Percentiles rank a stretch among this genome's conserved stretches.
phyloP scores from a whole-genome alignment of 2,888 invertebrate species.

The Serripes groenlandicus region DNA sequence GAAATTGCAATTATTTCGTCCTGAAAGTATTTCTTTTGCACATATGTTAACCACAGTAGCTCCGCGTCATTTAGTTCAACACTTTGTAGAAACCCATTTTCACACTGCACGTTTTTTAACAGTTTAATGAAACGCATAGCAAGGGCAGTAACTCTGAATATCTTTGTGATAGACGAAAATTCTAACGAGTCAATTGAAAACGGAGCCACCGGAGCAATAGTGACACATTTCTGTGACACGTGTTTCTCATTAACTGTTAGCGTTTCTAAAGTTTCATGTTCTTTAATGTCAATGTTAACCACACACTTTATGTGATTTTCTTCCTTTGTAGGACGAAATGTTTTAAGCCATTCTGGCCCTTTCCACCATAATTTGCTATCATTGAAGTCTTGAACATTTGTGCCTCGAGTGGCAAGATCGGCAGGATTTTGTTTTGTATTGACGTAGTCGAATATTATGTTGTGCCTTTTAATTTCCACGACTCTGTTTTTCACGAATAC shows the following conservation, averaged over 20 bases:
- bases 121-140: constrained; percentile 2
- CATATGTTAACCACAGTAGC: constrained; percentile 26
- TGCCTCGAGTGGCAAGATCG: constrained; percentile 10
- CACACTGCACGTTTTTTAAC: neutral
- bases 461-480: neutral
- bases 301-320: neutral
- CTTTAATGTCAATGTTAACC: neutral
- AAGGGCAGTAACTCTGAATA: constrained; percentile 11
- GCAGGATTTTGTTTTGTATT: constrained; percentile 7
- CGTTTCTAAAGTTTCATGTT: neutral
- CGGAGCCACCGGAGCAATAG: neutral
- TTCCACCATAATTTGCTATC: constrained; percentile 8
- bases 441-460: neutral
- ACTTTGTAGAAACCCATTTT: neutral
- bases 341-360: constrained; percentile 4
- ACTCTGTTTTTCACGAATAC: neutral
- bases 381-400: neutral
- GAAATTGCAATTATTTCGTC: constrained; percentile 18
- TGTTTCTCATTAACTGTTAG: neutral
- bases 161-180: constrained; percentile 3
- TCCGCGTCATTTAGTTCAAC: constrained; percentile 31
- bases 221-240: neutral
- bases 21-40: constrained; percentile 15
- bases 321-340: neutral
- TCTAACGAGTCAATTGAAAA: neutral